Percentiles rank a stretch among this genome's conserved stretches.
Conservation (phyloP, 2,888 invertebrate species). For the Melanotus villosus region DNA sequence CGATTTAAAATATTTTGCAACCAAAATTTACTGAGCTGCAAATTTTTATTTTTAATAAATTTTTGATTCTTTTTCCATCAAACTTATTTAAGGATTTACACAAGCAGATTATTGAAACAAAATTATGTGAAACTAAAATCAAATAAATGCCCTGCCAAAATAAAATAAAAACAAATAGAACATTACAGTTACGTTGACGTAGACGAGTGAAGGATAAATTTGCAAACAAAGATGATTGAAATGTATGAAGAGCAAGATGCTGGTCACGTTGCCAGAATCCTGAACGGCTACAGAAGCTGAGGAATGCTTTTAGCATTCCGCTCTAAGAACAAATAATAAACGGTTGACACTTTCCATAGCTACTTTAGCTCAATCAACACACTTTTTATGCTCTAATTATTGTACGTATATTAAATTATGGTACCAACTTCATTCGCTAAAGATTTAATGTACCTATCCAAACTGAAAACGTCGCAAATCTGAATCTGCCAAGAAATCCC, state of each 20-base stretch:
- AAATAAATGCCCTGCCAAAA: no score
- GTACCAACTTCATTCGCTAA: slow-evolving; percentile 36
- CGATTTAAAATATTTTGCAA: no score
- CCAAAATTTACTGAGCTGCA: no score
- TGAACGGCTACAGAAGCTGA: slow-evolving; percentile 59
- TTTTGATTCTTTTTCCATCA: no score
- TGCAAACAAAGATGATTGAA: slow-evolving; percentile 56
- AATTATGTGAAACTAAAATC: not conserved
- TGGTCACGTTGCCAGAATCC: slow-evolving; percentile 61
- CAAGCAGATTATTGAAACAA: no score
- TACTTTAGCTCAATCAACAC: slow-evolving; percentile 58
- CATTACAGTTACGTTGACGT: not conserved
- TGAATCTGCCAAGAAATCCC: no score
- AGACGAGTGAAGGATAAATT: slow-evolving; percentile 25
- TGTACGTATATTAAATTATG: slow-evolving; percentile 51
- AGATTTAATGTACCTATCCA: no score
- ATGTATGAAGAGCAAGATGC: slow-evolving; percentile 61
- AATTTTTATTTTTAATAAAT: no score
- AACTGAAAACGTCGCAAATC: no score
- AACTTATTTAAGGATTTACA: no score
- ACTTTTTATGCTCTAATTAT: slow-evolving; percentile 54
- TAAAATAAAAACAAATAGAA: not conserved
- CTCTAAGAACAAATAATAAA: slow-evolving; percentile 64
- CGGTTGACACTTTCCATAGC: slow-evolving; percentile 65
- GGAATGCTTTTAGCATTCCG: slow-evolving; percentile 67